Conservation (phyloP, 2,797 vertebrate species). For the Anguilla marmorata region DNA sequence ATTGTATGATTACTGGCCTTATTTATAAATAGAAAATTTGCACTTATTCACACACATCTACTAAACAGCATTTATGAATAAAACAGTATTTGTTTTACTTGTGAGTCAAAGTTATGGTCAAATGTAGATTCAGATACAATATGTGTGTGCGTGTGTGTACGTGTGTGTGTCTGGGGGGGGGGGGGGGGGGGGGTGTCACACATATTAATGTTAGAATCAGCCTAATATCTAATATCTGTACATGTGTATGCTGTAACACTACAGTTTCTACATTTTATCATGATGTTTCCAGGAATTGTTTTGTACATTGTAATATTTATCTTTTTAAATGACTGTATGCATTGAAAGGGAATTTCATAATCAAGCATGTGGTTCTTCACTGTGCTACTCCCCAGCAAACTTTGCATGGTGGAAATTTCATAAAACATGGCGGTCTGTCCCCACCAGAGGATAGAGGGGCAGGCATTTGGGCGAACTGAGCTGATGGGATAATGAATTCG, state of each 20-base stretch:
- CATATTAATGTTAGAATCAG: background rate
- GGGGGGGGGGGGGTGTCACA: background rate
- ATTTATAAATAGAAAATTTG: too few relatives aligned
- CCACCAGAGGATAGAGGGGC: background rate
- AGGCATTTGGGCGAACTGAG: background rate
- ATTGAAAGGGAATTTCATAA: background rate
- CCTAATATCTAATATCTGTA: background rate
- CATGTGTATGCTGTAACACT: background rate
- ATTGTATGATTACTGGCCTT: too few relatives aligned
- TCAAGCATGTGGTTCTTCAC: background rate
- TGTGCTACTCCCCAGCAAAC: background rate
- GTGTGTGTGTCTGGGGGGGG: too few relatives aligned
- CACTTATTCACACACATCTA: background rate
- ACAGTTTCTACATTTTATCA: background rate
- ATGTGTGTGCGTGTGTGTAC: too few relatives aligned
- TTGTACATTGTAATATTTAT: background rate
- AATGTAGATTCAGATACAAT: too few relatives aligned
- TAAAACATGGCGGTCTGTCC: background rate
- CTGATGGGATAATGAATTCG: conserved; percentile 11
- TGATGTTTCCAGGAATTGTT: background rate
- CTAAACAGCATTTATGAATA: too few relatives aligned
- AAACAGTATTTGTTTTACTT: too few relatives aligned
- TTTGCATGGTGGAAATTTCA: background rate
- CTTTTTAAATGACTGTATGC: background rate
- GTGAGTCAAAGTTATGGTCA: too few relatives aligned